Conservation (phyloP, 2,113 vertebrate genomes). For the Megatriorchis doriae region DNA sequence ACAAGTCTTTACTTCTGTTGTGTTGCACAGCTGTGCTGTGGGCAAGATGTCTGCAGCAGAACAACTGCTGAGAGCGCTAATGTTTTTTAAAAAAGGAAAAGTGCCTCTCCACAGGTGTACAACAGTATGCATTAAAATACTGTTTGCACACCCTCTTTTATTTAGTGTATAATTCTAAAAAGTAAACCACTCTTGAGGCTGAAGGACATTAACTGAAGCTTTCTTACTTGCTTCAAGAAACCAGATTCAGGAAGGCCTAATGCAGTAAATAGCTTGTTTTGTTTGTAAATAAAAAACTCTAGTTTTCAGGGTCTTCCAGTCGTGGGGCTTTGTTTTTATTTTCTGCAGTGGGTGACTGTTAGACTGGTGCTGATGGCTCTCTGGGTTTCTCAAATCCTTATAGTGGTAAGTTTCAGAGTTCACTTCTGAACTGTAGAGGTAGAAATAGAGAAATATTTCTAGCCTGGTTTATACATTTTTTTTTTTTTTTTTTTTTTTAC, state of each 20-base stretch:
- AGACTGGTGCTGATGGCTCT: neutral
- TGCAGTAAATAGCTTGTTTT: neutral
- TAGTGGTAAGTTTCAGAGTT: neutral
- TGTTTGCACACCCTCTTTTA: neutral
- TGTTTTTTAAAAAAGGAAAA: too few species aligned
- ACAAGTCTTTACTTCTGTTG: neutral
- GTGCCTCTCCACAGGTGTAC: neutral
- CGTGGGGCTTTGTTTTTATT: neutral
- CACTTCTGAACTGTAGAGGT: neutral
- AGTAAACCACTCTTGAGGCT: neutral
- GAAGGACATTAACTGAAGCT: neutral
- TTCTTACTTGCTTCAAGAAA: neutral
- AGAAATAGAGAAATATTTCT: neutral
- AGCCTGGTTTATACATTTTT: neutral
- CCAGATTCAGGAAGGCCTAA: neutral
- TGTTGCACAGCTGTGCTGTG: neutral
- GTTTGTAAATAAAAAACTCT: neutral
- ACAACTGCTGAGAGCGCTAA: neutral
- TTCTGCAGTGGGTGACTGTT: neutral
- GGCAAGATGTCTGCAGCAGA: neutral
- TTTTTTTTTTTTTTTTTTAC: too few species aligned
- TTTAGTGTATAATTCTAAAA: neutral
- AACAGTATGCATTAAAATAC: neutral
- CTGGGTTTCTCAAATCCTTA: neutral
- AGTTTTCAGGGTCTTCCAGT: neutral